Conservation (phyloP, 2,888 invertebrate genomes). For the Ochlodes sylvanus region DNA sequence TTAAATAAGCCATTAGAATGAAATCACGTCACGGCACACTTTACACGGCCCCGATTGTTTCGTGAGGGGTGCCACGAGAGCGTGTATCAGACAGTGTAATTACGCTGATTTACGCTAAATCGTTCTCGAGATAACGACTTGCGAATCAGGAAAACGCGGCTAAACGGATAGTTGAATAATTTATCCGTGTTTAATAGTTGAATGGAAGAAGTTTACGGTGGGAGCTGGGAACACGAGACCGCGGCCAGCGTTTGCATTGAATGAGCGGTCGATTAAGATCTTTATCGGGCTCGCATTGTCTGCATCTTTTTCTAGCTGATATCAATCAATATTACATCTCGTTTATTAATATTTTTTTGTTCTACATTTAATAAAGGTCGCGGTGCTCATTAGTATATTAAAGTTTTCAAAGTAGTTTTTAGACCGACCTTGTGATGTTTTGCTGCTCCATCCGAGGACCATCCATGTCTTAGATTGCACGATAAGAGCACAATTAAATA, state of each 20-base stretch:
- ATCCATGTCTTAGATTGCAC: background rate
- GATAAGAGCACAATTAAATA: background rate
- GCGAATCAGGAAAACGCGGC: slow-evolving; percentile 30
- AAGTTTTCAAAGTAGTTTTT: background rate
- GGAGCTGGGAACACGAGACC: slow-evolving; percentile 17
- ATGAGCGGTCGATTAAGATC: slow-evolving; percentile 19
- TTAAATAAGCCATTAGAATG: slow-evolving; percentile 47
- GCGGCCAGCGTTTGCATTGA: slow-evolving; percentile 15
- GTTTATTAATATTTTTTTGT: slow-evolving; percentile 11
- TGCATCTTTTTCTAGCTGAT: slow-evolving; percentile 21
- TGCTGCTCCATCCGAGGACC: background rate
- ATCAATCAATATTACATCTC: slow-evolving; percentile 23
- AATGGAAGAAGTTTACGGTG: slow-evolving; percentile 25
- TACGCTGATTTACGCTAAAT: slow-evolving; percentile 31
- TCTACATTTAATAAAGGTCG: background rate
- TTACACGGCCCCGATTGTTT: slow-evolving; percentile 57
- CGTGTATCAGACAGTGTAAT: slow-evolving; percentile 31
- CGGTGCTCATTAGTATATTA: slow-evolving; percentile 20
- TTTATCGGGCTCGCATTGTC: slow-evolving; percentile 23
- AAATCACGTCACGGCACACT: slow-evolving; percentile 49
- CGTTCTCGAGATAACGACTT: slow-evolving; percentile 30
- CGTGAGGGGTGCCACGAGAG: slow-evolving; percentile 29
- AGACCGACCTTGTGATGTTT: background rate
- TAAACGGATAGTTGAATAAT: slow-evolving; percentile 30
- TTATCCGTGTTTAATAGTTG: slow-evolving; percentile 30